Conservation (phyloP, 2,113 vertebrate species). For the Machaerirhynchus nigripectus region DNA sequence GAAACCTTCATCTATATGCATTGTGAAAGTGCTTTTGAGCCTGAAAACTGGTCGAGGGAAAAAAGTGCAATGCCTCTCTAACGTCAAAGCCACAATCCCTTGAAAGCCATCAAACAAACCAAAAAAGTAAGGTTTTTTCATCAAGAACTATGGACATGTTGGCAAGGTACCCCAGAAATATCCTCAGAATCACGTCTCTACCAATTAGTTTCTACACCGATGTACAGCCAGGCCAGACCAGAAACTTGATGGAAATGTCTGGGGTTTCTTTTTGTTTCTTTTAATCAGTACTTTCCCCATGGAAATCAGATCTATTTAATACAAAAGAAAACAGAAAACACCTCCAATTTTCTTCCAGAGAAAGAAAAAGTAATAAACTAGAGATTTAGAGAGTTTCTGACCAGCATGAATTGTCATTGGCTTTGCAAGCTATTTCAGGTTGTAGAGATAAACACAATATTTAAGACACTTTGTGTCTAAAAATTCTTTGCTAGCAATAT, state of each 20-base stretch:
- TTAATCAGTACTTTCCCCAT: not conserved
- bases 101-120: not conserved
- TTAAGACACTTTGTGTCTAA: not conserved
- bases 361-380: not conserved
- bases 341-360: not conserved
- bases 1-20: not conserved
- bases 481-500: not conserved
- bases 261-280: not conserved
- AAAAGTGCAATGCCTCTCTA: not conserved
- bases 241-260: not conserved
- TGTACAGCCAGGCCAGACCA: not conserved
- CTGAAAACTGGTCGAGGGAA: not conserved
- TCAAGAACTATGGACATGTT: not conserved
- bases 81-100: not conserved
- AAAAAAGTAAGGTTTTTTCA: not conserved
- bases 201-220: not conserved
- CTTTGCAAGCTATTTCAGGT: not conserved
- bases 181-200: not conserved
- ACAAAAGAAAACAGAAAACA: not conserved
- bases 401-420: not conserved
- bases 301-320: not conserved
- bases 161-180: not conserved
- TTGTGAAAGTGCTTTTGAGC: not conserved
- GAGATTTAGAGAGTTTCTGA: not conserved
- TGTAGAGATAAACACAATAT: not conserved